Evolutionary conservation across 2,113 vertebrate genomes (phyloP).

Genomic region (Percopsis transmontana): DNA sequence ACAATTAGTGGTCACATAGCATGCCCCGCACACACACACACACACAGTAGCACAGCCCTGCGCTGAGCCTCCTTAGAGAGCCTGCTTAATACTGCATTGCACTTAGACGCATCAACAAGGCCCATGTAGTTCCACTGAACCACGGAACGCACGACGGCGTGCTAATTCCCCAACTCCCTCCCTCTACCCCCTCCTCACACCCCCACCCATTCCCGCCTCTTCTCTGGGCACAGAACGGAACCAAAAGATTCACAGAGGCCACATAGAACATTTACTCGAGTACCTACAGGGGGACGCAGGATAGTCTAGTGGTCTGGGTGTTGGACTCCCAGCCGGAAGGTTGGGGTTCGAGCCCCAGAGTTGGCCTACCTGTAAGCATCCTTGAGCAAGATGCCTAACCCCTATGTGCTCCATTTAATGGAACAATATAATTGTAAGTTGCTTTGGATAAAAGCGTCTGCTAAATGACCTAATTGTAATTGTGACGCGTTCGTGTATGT

Average conservation of each 20-base stretch:
- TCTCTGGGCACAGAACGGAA: neutral
- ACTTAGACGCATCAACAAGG: slow-evolving; percentile 71
- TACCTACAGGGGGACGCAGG: neutral
- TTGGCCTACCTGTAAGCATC: too few relatives aligned
- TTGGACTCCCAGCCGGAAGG: too few relatives aligned
- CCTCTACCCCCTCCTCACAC: slow-evolving; percentile 8
- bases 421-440: too few relatives aligned
- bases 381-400: too few relatives aligned
- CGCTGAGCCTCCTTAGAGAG: slow-evolving; percentile 53
- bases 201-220: slow-evolving; percentile 19
- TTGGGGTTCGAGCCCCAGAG: too few relatives aligned
- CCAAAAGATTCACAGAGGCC: slow-evolving; percentile 6
- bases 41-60: neutral
- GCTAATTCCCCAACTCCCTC: slow-evolving; percentile 61
- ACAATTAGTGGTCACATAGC: neutral
- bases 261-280: slow-evolving; percentile 5
- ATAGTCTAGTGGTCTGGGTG: too few relatives aligned
- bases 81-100: slow-evolving; percentile 75
- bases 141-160: slow-evolving; percentile 62
- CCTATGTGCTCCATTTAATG: too few relatives aligned
- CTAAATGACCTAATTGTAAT: too few relatives aligned
- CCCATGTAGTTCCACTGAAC: slow-evolving; percentile 56
- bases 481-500: too few relatives aligned
- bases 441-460: too few relatives aligned
- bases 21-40: neutral